These are phyloP conservation scores for Odontophorus gujanensis DNA, from an alignment of 2,113 vertebrate genomes.

Conservation along the genomic window DNA sequence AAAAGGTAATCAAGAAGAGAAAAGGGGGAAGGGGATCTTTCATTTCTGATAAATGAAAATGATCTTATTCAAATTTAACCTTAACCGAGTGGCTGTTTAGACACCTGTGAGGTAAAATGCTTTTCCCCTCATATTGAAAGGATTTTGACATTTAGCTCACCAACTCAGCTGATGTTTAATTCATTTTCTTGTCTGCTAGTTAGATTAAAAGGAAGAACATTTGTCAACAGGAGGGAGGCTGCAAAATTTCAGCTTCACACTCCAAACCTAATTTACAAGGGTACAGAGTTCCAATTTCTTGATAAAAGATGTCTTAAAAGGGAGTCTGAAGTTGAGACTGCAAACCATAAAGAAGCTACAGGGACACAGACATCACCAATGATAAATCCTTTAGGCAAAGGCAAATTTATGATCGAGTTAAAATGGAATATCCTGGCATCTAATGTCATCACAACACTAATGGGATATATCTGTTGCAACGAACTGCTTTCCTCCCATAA, in stretches of 20 bases:
- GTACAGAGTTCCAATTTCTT: not conserved
- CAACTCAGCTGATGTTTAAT: slow-evolving; percentile 57
- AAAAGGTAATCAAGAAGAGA: not conserved
- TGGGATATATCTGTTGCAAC: not conserved
- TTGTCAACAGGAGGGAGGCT: slow-evolving; percentile 27
- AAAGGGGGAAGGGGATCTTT: not conserved
- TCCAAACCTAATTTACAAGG: slow-evolving; percentile 22
- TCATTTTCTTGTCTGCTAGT: slow-evolving; percentile 12
- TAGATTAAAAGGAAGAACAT: slow-evolving; percentile 52
- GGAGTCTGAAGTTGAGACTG: not conserved
- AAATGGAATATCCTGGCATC: slow-evolving; percentile 23
- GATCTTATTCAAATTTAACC: not conserved
- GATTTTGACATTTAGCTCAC: slow-evolving; percentile 25
- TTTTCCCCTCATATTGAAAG: not conserved
- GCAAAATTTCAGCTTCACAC: not conserved
- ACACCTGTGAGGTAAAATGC: slow-evolving; percentile 14
- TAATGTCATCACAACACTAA: slow-evolving; percentile 23
- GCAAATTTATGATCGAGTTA: slow-evolving; percentile 16
- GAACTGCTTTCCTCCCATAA: not conserved
- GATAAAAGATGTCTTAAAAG: not conserved
- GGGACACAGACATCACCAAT: not conserved
- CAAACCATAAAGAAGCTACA: not conserved
- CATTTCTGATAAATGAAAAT: slow-evolving; percentile 12
- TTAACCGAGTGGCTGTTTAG: not conserved
- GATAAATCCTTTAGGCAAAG: slow-evolving; percentile 55